Evolutionary conservation across 2,888 invertebrate genomes (phyloP).

Genomic region (Hirtodrosophila histrioides): DNA sequence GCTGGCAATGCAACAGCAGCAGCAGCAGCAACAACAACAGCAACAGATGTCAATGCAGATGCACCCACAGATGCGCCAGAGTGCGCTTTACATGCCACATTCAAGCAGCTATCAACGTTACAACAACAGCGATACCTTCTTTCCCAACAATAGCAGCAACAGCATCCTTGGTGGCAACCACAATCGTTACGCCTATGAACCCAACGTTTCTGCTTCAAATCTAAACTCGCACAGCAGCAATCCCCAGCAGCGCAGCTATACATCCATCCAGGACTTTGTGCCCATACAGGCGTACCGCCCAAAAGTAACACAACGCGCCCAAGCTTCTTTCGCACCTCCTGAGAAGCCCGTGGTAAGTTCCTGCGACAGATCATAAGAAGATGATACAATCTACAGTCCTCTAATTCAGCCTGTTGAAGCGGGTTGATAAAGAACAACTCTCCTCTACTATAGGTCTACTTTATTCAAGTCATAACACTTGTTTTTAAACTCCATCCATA

Average conservation of each 20-base stretch:
- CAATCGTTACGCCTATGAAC: conserved; percentile 10
- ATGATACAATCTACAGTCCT: too few relatives aligned
- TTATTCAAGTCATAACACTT: too few relatives aligned
- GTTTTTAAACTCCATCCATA: too few relatives aligned
- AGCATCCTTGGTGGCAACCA: conserved; percentile 17
- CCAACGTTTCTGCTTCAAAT: neutral
- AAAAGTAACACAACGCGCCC: conserved; percentile 19
- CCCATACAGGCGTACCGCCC: conserved; percentile 65
- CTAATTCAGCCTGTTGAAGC: too few relatives aligned
- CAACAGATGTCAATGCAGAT: neutral
- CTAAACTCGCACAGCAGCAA: too few relatives aligned
- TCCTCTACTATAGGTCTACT: too few relatives aligned
- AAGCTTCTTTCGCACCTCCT: neutral
- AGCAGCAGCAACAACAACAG: conserved; percentile 4
- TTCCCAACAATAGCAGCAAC: conserved; percentile 35
- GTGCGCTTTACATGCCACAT: neutral
- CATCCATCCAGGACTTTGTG: conserved; percentile 61
- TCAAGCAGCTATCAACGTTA: neutral
- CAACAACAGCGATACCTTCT: conserved; percentile 14
- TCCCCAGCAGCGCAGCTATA: conserved; percentile 9
- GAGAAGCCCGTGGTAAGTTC: conserved; percentile 1
- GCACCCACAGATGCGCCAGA: conserved; percentile 15
- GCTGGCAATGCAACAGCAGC: conserved; percentile 1
- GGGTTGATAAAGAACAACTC: too few relatives aligned
- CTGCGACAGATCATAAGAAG: too few relatives aligned